Percentiles rank a stretch among this genome's conserved stretches.
Evolutionary conservation across 2,888 invertebrate genomes (phyloP).

Genomic region (Oasisia sp.): DNA sequence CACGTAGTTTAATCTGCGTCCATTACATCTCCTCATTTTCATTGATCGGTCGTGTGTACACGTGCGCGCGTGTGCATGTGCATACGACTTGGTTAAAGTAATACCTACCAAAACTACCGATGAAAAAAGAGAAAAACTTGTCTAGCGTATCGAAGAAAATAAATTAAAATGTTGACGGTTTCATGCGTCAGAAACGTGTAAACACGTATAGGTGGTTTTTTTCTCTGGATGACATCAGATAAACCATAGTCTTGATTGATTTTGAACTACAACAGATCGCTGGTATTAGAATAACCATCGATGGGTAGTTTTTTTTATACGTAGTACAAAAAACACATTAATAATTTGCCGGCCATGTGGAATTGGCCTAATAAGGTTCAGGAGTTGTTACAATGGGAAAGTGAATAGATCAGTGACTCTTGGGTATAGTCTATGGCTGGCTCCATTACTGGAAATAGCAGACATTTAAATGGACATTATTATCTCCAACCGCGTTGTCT

Average conservation of each 20-base stretch:
- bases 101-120: not conserved
- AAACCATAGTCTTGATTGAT: no score
- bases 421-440: not conserved
- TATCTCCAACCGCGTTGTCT: not conserved
- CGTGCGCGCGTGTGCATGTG: no score
- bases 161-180: not conserved
- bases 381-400: not conserved
- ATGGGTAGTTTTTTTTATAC: no score
- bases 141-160: no score
- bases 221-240: not conserved
- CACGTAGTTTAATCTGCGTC: no score
- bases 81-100: not conserved
- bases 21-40: no score
- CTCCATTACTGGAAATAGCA: not conserved
- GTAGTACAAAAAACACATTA: no score
- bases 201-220: not conserved
- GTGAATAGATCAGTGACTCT: not conserved
- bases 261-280: no score
- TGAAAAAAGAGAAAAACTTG: not conserved
- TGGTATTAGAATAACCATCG: no score
- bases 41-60: no score
- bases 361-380: no score
- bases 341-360: no score
- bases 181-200: not conserved
- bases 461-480: not conserved